phyloP scores from a whole-genome alignment of 2,888 invertebrate genomes.

The Lasius fuliginosus region DNA sequence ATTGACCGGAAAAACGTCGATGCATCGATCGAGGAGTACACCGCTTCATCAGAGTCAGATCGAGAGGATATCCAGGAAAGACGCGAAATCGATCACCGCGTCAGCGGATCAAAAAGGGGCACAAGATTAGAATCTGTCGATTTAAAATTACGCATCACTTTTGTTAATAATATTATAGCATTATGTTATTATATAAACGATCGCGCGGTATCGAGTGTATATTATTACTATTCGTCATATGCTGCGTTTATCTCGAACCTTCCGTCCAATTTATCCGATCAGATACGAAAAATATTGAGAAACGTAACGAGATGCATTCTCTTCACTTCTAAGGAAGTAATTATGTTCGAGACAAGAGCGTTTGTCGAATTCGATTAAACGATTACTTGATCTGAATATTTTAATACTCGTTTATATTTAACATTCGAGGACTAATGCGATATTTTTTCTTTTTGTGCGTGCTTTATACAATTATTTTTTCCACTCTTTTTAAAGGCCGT shows the following conservation, averaged over 20 bases:
- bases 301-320: not conserved
- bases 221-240: conserved; percentile 7
- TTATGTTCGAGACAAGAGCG: conserved; percentile 21
- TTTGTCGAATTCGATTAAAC: conserved; percentile 38
- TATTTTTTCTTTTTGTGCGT: not conserved
- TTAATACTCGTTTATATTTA: conserved; percentile 43
- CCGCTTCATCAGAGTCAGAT: not conserved
- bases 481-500: not conserved
- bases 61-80: conserved; percentile 28
- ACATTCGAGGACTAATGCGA: not conserved
- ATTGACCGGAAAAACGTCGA: not conserved
- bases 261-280: conserved; percentile 19
- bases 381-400: not conserved
- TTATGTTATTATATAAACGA: conserved; percentile 15
- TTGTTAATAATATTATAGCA: not conserved
- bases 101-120: not conserved
- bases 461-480: conserved; percentile 21
- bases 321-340: not conserved
- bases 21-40: not conserved
- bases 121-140: not conserved
- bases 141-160: conserved; percentile 26
- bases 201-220: not conserved
- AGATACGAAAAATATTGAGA: conserved; percentile 18
- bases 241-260: not conserved
- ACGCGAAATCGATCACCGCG: not conserved